A percentile compares a stretch with the other conserved stretches of the same genome.
Conservation (phyloP, 1,140 invertebrate genomes). For the Ridgeia piscesae region DNA sequence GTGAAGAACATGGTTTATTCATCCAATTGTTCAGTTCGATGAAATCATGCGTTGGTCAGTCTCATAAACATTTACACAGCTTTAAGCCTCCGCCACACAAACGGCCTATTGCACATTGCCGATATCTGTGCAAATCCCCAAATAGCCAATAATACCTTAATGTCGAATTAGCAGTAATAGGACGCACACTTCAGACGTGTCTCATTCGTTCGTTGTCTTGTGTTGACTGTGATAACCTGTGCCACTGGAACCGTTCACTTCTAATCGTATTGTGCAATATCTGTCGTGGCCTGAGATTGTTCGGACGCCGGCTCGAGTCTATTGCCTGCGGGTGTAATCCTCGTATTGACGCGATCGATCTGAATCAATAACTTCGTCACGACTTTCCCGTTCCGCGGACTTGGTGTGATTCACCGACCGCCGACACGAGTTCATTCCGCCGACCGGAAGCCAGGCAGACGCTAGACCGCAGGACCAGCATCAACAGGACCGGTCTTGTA, state of each 20-base stretch:
- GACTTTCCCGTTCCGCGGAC: not conserved
- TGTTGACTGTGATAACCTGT: not conserved
- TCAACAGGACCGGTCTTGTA: not conserved
- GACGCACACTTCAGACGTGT: not conserved
- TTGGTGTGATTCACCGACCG: not conserved
- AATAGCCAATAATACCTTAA: not conserved
- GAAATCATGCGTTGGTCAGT: not conserved
- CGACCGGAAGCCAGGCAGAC: not conserved
- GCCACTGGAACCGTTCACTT: not conserved
- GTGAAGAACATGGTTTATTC: not conserved
- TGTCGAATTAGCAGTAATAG: not conserved
- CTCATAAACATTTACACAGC: not conserved
- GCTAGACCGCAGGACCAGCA: not conserved
- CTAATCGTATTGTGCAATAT: not conserved
- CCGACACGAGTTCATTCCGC: not conserved
- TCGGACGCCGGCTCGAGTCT: too few relatives aligned
- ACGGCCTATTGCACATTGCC: not conserved
- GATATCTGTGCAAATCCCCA: not conserved
- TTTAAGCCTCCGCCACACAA: not conserved
- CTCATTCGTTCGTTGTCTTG: not conserved
- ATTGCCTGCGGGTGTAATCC: not conserved
- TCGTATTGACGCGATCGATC: not conserved
- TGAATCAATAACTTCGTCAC: not conserved
- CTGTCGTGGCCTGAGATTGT: not conserved
- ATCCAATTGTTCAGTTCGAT: not conserved